These are phyloP conservation scores for Leucozona laternaria DNA, from an alignment of 2,888 invertebrate genomes.

Conservation along the genomic window DNA sequence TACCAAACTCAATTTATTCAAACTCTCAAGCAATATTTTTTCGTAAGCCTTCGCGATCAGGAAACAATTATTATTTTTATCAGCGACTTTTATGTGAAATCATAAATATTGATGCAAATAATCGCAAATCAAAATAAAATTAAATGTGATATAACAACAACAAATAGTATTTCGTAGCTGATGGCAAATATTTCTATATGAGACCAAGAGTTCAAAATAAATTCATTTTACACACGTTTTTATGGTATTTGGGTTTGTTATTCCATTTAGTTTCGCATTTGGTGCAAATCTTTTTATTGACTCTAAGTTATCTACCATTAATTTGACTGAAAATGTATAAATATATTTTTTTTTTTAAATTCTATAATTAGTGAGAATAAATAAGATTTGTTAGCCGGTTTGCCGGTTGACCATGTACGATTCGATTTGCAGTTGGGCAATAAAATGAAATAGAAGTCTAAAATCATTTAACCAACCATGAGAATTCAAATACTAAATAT, in stretches of 20 bases:
- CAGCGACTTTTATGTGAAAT: conserved; percentile 19
- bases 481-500: conserved; percentile 1
- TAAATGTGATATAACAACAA: conserved; percentile 3
- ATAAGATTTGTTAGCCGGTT: background rate
- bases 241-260: background rate
- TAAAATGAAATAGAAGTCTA: background rate
- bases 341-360: background rate
- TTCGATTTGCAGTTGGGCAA: background rate
- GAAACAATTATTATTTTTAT: conserved; percentile 16
- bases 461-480: conserved; percentile 7
- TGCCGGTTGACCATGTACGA: conserved; percentile 15
- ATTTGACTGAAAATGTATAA: background rate
- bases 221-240: background rate
- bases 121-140: conserved; percentile 22
- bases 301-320: background rate
- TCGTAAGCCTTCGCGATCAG: conserved; percentile 19
- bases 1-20: background rate
- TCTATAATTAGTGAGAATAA: background rate
- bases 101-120: conserved; percentile 44
- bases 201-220: background rate
- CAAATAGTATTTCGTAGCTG: background rate
- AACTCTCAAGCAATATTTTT: background rate
- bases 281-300: background rate
- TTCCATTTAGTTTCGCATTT: background rate
- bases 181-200: background rate